Percentiles rank a stretch among this genome's conserved stretches.
phyloP scores from a whole-genome alignment of 2,113 vertebrate species.

The Miniopterus natalensis region DNA sequence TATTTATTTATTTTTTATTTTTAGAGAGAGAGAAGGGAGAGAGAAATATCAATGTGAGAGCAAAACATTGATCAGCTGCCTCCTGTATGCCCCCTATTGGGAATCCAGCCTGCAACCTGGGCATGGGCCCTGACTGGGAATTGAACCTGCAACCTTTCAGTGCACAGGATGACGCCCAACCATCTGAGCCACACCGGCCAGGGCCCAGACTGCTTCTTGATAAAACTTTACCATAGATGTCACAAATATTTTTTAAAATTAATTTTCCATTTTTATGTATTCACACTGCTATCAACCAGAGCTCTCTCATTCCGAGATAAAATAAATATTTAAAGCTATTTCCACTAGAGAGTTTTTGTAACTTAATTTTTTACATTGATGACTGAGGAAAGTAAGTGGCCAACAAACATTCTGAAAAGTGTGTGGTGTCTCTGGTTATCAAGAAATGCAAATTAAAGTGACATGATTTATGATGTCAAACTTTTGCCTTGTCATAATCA shows the following conservation, averaged over 20 bases:
- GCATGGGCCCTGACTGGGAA: too few relatives aligned
- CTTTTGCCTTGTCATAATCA: not conserved
- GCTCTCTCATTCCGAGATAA: not conserved
- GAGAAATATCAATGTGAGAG: too few relatives aligned
- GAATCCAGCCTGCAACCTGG: too few relatives aligned
- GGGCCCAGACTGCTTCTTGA: not conserved
- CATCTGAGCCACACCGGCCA: too few relatives aligned
- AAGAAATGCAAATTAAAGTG: constrained; percentile 31
- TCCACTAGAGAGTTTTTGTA: not conserved
- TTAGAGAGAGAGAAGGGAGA: too few relatives aligned
- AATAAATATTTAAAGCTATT: constrained; percentile 22
- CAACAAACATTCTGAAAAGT: not conserved
- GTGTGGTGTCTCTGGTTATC: not conserved
- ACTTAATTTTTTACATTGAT: constrained; percentile 16
- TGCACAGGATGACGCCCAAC: too few relatives aligned
- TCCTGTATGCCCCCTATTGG: too few relatives aligned
- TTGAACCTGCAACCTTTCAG: too few relatives aligned
- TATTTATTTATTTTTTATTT: too few relatives aligned
- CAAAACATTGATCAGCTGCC: too few relatives aligned
- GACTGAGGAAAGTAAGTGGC: not conserved
- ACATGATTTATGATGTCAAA: not conserved
- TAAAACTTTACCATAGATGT: not conserved
- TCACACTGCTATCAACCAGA: not conserved
- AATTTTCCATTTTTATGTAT: not conserved
- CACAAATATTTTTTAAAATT: not conserved